Base-by-base conservation (phyloP, 92 coral and sea anemone genomes). In the Diadumene lineata region DNA sequence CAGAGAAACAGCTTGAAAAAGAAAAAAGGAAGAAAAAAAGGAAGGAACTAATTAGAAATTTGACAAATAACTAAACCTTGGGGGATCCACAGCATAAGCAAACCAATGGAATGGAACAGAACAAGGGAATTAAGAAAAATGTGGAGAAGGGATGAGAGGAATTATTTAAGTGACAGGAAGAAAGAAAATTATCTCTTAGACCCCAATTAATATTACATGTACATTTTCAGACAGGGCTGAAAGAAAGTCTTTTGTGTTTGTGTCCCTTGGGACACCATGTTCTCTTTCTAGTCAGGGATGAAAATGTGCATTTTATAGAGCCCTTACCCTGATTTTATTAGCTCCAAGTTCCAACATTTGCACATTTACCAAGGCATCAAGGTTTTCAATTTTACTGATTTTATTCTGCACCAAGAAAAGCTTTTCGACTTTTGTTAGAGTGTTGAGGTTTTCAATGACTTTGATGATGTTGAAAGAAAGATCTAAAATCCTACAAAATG, bases 271-370 rank as follows among this genome's bases (percentile, higher is more conserved):
- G n/a, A n/a, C n/a, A n/a, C n/a, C n/a, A n/a, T n/a, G n/a, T n/a
- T n/a, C n/a, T n/a, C n/a, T n/a, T n/a, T n/a, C n/a, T n/a, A n/a
- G n/a, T n/a, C n/a, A n/a, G n/a, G n/a, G n/a, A n/a, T n/a, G n/a
- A n/a, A n/a, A n/a, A n/a, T n/a, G n/a, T n/a, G n/a, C n/a, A n/a
- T n/a, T n/a, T n/a, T n/a, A n/a, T n/a, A n/a, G n/a, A n/a, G n/a
- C n/a, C n/a, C 85, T 66, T 79, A 94, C 98, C 89, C 98, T 86
- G 28, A 94, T 94, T 60, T 84, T 92, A 69, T 94, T 94, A 50
- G 98, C 98, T 75, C 98, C 98, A 74, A 94, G 96, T 48, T 94
- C 98, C 43, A 94, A 71, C 97, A 92, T 94, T 29, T 89, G 87
- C 32, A 94, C 70, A 29, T 85, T 79, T 26, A 91, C 64, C 26